A percentile compares a stretch with the other conserved stretches of the same genome.
phyloP scores from a whole-genome alignment of 2,888 invertebrate genomes.

The Amorpha juglandis region DNA sequence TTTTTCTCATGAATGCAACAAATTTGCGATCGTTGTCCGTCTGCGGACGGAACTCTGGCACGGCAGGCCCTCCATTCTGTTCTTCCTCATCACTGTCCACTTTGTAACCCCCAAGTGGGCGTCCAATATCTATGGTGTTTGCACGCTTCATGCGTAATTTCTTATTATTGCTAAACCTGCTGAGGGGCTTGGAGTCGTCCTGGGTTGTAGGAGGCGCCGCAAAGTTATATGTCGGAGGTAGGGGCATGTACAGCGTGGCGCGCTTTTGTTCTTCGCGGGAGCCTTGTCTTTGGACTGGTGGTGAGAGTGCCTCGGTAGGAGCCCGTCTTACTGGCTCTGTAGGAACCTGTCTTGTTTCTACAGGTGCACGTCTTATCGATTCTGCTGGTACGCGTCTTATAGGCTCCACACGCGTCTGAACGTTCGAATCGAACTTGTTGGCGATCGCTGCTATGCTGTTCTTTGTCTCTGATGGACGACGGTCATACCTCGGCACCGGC shows the following conservation, averaged over 20 bases:
- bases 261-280: conserved; percentile 57
- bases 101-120: conserved; percentile 85
- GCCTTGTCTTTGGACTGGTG: conserved; percentile 43
- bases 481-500: conserved; percentile 48
- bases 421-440: conserved; percentile 67
- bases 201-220: conserved; percentile 64
- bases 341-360: conserved; percentile 57
- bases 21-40: conserved; percentile 94
- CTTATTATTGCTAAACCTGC: conserved; percentile 84
- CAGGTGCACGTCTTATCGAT: conserved; percentile 59
- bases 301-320: conserved; percentile 29
- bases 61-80: conserved; percentile 58
- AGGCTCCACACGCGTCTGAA: conserved; percentile 50
- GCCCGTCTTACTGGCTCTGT: conserved; percentile 42
- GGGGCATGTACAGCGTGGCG: conserved; percentile 64
- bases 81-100: conserved; percentile 79
- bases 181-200: conserved; percentile 67
- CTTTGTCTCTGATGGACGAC: conserved; percentile 62
- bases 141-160: conserved; percentile 93
- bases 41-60: conserved; percentile 90
- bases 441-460: conserved; percentile 74
- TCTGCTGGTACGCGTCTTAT: conserved; percentile 34
- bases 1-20: conserved; percentile 91
- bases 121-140: conserved; percentile 95
- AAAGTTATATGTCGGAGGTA: conserved; percentile 75